phyloP scores from a whole-genome alignment of 2,113 vertebrate genomes.

The Sturnira hondurensis region DNA sequence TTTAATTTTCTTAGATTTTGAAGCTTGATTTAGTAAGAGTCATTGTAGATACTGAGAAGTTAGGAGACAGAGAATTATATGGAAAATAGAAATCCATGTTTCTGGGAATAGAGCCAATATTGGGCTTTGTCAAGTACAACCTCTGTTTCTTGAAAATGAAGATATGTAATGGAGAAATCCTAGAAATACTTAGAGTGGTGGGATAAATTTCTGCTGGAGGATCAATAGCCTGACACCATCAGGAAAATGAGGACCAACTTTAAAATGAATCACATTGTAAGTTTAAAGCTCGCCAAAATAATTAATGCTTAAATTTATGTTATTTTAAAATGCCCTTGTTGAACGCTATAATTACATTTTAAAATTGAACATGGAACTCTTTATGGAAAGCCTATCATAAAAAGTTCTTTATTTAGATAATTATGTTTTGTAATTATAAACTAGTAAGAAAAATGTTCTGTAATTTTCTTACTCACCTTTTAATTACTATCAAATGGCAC shows the following conservation, averaged over 20 bases:
- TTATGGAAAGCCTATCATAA: not conserved
- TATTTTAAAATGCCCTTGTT: not conserved
- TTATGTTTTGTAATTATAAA: conserved; percentile 37
- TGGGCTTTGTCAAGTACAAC: not conserved
- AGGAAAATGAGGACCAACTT: not conserved
- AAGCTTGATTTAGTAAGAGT: not conserved
- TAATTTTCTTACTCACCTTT: conserved; percentile 44
- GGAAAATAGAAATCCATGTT: not conserved
- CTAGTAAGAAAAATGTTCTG: not conserved
- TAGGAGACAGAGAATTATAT: not conserved
- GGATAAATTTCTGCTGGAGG: not conserved
- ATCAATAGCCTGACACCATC: not conserved
- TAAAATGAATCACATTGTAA: not conserved
- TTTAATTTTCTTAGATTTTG: not conserved
- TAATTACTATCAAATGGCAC: not conserved
- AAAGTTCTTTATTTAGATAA: conserved; percentile 19
- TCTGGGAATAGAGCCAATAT: not conserved
- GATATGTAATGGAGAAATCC: not conserved
- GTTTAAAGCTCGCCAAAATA: not conserved
- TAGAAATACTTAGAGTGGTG: not conserved
- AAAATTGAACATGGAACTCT: not conserved
- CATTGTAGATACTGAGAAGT: not conserved
- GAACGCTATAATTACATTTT: not conserved
- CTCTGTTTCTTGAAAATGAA: not conserved
- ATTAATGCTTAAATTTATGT: not conserved